Base-by-base conservation (phyloP, 2,888 invertebrate genomes). In the Teinopalpus imperialis region DNA sequence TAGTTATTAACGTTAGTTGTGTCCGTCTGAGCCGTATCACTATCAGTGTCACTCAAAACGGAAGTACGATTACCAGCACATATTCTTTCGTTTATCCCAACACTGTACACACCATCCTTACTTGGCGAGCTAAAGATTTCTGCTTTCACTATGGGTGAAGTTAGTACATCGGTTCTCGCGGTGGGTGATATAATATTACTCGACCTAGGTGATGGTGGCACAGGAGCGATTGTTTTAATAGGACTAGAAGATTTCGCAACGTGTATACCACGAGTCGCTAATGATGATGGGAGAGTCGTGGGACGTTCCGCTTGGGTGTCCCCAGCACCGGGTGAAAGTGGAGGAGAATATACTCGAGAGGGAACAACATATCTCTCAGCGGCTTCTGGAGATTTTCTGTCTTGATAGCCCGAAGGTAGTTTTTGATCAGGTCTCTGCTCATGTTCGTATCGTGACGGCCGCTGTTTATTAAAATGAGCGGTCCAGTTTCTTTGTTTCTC, bases 401-500 rank as follows among this genome's bases (percentile, higher is more conserved):
- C 87, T 57, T 70, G 71, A 61, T 73, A 71, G 54, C 69, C 65
- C 64, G 73, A 66, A 51, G 73, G 52, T 63, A 76, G 74, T 69
- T 74, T 81, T 52, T 77, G 68, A 43, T 86, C 87, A 37, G 69
- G 51, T 64, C 70, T 79, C 39, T 62, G 55, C 52, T 87, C 86
- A 44, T 65, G 60, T 48, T 86, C 87, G 51, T 66, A 70, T 51
- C 82, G 76, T 47, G 69, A 52, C 32, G 93, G 90, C 56, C 94
- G 92, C 37, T 94, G 91, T 86, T 95, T 95, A 48, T 94, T 94
- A 74, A 96, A 97, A 80, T 96, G 96, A 49, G 95, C 94, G 18
- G 96, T 96, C 97, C 96, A 97, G 82, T 97, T 97, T 69, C 94
- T 93, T 71, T 96, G 97, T 66, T 96, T 95, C 78, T 96, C 96